Evolutionary conservation across 1,140 invertebrate genomes (phyloP).

Genomic region (Lordiphosa stackelbergi): DNA sequence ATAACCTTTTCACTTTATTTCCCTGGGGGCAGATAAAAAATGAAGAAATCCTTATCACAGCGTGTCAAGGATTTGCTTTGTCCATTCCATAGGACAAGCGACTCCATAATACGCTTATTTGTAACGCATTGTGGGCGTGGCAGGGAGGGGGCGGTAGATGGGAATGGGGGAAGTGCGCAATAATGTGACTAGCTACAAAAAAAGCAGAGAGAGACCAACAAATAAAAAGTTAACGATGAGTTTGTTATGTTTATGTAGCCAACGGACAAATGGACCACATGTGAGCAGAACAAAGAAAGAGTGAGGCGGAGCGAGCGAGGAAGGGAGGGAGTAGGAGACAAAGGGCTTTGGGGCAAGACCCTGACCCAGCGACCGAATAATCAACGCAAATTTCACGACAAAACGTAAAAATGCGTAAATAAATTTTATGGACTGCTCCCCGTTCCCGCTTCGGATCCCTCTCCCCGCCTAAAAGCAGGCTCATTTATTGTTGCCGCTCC

Average conservation of each 20-base stretch:
- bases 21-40: slow-evolving; percentile 76
- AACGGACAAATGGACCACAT: slow-evolving; percentile 69
- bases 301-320: not conserved
- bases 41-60: slow-evolving; percentile 77
- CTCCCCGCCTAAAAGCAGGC: slow-evolving; percentile 18
- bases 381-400: slow-evolving; percentile 72
- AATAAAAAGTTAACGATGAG: slow-evolving; percentile 76
- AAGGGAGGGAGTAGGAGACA: not conserved
- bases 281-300: slow-evolving; percentile 16
- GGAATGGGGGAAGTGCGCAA: slow-evolving; percentile 44
- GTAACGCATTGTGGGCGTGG: slow-evolving; percentile 66
- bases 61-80: slow-evolving; percentile 76
- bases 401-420: slow-evolving; percentile 73
- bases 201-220: slow-evolving; percentile 46
- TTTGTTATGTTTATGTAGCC: slow-evolving; percentile 75
- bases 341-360: slow-evolving; percentile 10
- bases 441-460: slow-evolving; percentile 17
- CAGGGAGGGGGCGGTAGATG: slow-evolving; percentile 37
- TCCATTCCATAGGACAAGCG: slow-evolving; percentile 69
- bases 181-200: slow-evolving; percentile 66
- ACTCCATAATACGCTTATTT: slow-evolving; percentile 73
- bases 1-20: slow-evolving; percentile 77
- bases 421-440: slow-evolving; percentile 55
- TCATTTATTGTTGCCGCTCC: slow-evolving; percentile 31
- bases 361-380: slow-evolving; percentile 56